Percentiles rank a stretch among this genome's conserved stretches.
These are phyloP conservation scores for Nasonia giraulti DNA, from an alignment of 1,140 invertebrate genomes.

Conservation along the genomic window DNA sequence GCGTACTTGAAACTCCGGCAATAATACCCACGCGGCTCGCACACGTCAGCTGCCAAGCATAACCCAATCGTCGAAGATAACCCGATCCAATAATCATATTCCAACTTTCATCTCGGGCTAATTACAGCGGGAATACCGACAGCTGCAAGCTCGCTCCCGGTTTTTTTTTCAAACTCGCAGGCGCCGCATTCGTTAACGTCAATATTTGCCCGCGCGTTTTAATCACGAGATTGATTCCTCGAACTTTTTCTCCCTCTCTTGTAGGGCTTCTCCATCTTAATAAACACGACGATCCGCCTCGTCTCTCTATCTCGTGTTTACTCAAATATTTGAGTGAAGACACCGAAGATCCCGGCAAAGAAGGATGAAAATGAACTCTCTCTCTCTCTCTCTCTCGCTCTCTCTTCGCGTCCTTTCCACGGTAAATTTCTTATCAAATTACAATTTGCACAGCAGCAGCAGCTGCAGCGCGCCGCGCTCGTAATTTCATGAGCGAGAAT, in stretches of 20 bases:
- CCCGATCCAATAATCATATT: no score
- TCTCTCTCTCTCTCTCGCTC: conserved; percentile 33
- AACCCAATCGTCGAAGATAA: no score
- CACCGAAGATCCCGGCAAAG: not conserved
- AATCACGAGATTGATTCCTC: conserved; percentile 43
- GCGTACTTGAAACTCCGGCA: no score
- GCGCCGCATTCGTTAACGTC: conserved; percentile 21
- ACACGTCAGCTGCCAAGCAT: no score
- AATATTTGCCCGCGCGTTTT: conserved; percentile 47
- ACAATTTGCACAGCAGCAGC: conserved; percentile 34
- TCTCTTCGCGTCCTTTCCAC: not conserved
- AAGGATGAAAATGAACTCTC: conserved; percentile 38
- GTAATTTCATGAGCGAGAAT: conserved; percentile 47
- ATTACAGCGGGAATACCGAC: not conserved
- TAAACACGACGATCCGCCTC: conserved; percentile 25
- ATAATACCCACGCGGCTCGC: no score
- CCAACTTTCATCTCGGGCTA: no score
- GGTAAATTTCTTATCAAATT: conserved; percentile 49
- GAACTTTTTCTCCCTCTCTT: conserved; percentile 13
- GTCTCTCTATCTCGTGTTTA: conserved; percentile 29
- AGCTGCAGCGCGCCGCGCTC: not conserved
- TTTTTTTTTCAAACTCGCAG: not conserved
- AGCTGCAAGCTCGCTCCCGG: not conserved
- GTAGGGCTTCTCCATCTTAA: conserved; percentile 23
- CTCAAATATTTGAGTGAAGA: conserved; percentile 47